Base-by-base conservation (phyloP, 2,113 vertebrate species). In the Aramus guarauna region DNA sequence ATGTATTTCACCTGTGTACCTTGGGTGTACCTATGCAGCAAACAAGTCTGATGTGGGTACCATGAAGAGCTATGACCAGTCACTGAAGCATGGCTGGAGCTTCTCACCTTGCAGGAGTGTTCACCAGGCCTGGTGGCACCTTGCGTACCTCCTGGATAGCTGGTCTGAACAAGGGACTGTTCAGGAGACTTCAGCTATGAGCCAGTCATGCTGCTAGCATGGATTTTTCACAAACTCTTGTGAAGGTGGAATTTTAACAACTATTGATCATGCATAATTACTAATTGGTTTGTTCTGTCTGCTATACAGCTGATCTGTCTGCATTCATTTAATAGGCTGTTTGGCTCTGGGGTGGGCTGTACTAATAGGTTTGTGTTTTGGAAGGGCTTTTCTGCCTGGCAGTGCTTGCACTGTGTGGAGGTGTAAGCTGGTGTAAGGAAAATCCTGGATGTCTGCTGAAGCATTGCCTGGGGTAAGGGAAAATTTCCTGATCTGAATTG, bases 341-440 rank as follows among this genome's bases (percentile, higher is more conserved):
- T 18, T 68, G 43, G 17, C 20, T 43, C 48, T 39, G 39, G 22
- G n/a, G 8, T 15, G 37, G 41, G 29, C 45, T 75, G 15, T 22
- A 2, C 36, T 29, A 3, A 15, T 66, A 39, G 14, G 11, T 43
- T 37, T 34, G 12, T 17, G n/a, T n/a, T 39, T 30, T 2, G 3
- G 45, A 58, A 59, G 37, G 45, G n/a, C 9, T 83, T 53, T n/a
- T 7, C 19, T 13, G 58, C 0, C 0, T 11, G 29, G 62, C 22
- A 27, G 19, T 47, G n/a, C 37, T 53, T 6, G 32, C 22, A 22
- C 36, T 59, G 23, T 19, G 5, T 1, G 20, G 62, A 68, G 24
- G n/a, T 0, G 0, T 30, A n/a, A 63, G 8, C 9, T 27, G 29
- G 16, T 18, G 2, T 5, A 41, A 82, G 39, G 39, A 45, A 68